Conservation (phyloP, 1,140 invertebrate species). For the Acyrthosiphon pisum region DNA sequence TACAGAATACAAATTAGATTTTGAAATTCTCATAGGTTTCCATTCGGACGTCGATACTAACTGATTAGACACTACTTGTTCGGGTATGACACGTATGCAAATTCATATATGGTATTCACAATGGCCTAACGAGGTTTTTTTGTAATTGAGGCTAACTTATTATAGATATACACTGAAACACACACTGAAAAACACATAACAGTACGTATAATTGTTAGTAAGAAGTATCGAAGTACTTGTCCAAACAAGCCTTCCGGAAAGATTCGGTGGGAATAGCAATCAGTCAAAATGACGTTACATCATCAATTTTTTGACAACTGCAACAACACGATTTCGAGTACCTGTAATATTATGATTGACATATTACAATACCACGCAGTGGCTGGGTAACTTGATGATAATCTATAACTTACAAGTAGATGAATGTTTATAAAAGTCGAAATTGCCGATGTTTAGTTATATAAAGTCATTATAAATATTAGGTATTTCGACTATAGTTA, state of each 20-base stretch:
- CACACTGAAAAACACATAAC: background rate
- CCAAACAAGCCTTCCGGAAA: constrained; percentile 52
- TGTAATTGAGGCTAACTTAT: background rate
- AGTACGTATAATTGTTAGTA: constrained; percentile 33
- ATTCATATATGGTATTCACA: constrained; percentile 24
- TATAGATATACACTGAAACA: constrained; percentile 17
- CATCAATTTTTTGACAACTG: constrained; percentile 44
- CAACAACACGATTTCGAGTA: constrained; percentile 3
- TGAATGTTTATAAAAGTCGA: background rate
- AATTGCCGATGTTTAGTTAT: background rate
- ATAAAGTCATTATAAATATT: constrained; percentile 9
- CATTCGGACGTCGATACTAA: background rate
- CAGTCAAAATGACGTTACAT: constrained; percentile 23
- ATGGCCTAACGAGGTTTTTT: constrained; percentile 47
- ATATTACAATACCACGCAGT: background rate
- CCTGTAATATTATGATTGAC: constrained; percentile 26
- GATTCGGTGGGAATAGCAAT: constrained; percentile 48
- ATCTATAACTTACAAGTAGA: background rate
- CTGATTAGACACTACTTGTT: constrained; percentile 46
- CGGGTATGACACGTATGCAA: constrained; percentile 23
- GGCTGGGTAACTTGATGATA: background rate
- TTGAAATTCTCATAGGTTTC: background rate
- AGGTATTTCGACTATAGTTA: background rate
- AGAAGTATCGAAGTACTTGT: constrained; percentile 43
- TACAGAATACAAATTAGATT: constrained; percentile 33